Conservation (phyloP, 2,888 invertebrate genomes). For the Rhaphigaster nebulosa region DNA sequence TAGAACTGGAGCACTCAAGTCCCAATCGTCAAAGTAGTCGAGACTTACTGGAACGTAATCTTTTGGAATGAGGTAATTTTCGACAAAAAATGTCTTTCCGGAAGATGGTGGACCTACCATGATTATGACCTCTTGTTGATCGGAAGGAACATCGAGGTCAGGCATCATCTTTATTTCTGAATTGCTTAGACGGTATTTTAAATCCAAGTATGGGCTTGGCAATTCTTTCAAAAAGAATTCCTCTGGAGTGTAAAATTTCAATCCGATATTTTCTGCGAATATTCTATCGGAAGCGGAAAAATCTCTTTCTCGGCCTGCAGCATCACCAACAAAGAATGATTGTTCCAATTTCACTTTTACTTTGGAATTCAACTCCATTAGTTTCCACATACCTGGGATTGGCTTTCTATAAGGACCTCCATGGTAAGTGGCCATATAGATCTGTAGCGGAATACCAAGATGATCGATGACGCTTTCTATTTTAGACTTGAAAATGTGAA, state of each 20-base stretch:
- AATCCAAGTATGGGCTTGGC: slow-evolving; percentile 73
- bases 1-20: slow-evolving; percentile 82
- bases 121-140: slow-evolving; percentile 73
- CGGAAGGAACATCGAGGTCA: slow-evolving; percentile 42
- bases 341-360: slow-evolving; percentile 65
- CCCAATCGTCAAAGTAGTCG: slow-evolving; percentile 86
- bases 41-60: slow-evolving; percentile 85
- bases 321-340: slow-evolving; percentile 91
- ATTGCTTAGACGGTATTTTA: slow-evolving; percentile 77
- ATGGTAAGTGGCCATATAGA: slow-evolving; percentile 79
- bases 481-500: slow-evolving; percentile 85
- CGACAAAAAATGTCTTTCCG: slow-evolving; percentile 88
- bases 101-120: slow-evolving; percentile 88
- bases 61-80: slow-evolving; percentile 75
- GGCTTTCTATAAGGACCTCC: slow-evolving; percentile 86
- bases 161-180: not conserved
- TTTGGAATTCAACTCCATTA: not conserved
- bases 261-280: slow-evolving; percentile 84
- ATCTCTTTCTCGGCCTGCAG: slow-evolving; percentile 90
- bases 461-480: slow-evolving; percentile 79
- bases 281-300: slow-evolving; percentile 90
- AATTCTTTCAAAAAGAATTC: slow-evolving; percentile 83
- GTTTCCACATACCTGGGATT: slow-evolving; percentile 88
- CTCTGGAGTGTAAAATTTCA: slow-evolving; percentile 93
- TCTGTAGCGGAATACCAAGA: slow-evolving; percentile 86